Base-by-base conservation (phyloP, 2,797 vertebrate genomes). In the Micromesistius poutassou region DNA sequence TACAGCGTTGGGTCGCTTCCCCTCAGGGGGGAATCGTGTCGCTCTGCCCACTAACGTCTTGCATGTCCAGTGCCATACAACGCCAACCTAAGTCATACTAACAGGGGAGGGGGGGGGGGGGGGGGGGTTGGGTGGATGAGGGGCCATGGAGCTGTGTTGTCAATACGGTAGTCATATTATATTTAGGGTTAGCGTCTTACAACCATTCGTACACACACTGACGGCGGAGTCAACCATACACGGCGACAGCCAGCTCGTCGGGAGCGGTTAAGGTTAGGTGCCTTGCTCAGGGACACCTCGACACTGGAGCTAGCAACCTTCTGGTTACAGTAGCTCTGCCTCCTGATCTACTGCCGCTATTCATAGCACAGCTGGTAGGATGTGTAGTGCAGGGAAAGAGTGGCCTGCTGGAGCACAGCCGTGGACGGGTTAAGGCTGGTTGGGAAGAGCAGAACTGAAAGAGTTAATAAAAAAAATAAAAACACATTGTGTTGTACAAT, bases 11-110 rank as follows among this genome's bases (percentile, higher is more conserved):
- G 80, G 78, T 76, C 75, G 78, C 79, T 79, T 90, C 83, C 82
- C 74, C 72, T 8, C n/a, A n/a, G 6, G 22, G n/a, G 55, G 85
- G 85, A 79, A 76, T 62, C 62, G 72, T 77, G 77, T 77, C 28
- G 50, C 68, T 50, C 74, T 42, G 16, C 82, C 82, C 73, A 75
- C 68, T 25, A 3, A 55, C 83, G 78, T 85, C 76, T 66, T 78
- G 78, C 71, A 72, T 62, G 78, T 66, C 76, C 77, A 83, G 77
- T 80, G 81, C 81, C 82, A 80, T 80, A 76, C 83, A 87, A 79
- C 68, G 73, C 80, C 68, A 68, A 62, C 79, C 73, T 30, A 30
- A 7, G 55, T 25, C 55, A n/a, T 5, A 55, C 50, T 1, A 38
- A 42, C 40, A 3, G 40, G 55, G 70, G 74, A 75, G 75, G 30